Conservation (phyloP, 53 echinoderm and acorn worm species). For the Astropecten irregularis region DNA sequence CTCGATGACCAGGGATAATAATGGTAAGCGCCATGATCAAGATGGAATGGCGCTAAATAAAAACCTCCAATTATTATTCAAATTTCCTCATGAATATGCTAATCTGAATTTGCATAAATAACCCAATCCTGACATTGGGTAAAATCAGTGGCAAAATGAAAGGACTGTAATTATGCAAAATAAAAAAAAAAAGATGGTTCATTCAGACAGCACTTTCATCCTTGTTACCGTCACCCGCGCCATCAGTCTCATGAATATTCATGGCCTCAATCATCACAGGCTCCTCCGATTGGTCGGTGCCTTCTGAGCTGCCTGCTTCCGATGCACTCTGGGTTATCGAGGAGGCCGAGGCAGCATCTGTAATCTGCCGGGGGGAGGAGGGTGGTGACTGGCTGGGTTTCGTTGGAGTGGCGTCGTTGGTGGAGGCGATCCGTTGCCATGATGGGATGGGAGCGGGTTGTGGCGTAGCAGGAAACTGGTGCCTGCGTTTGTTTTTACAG, state of each 20-base stretch:
- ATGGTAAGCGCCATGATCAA: too few species aligned
- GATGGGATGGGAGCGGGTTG: slow-evolving; percentile 80
- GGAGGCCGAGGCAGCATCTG: neutral
- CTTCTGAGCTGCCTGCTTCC: slow-evolving; percentile 21
- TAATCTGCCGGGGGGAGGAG: neutral
- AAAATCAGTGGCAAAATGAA: too few species aligned
- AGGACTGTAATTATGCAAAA: too few species aligned
- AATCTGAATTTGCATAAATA: too few species aligned
- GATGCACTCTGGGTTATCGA: slow-evolving; percentile 24
- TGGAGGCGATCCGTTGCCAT: slow-evolving; percentile 66
- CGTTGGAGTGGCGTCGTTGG: slow-evolving; percentile 6
- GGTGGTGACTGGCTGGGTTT: slow-evolving; percentile 5
- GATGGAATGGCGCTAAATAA: too few species aligned
- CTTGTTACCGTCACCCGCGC: too few species aligned
- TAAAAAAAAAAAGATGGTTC: too few species aligned
- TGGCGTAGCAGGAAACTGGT: slow-evolving; percentile 92
- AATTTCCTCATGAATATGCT: too few species aligned
- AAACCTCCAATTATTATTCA: too few species aligned
- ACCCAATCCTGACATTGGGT: too few species aligned
- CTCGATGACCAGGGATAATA: too few species aligned
- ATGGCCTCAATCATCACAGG: neutral
- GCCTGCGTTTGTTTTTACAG: slow-evolving; percentile 22
- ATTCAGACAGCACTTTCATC: too few species aligned
- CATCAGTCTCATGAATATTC: slow-evolving; percentile 8
- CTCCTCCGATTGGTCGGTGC: neutral